Base-by-base conservation (phyloP, 30 jellyfish, hydroid and myxozoan genomes). In the Aurelia aurita region DNA sequence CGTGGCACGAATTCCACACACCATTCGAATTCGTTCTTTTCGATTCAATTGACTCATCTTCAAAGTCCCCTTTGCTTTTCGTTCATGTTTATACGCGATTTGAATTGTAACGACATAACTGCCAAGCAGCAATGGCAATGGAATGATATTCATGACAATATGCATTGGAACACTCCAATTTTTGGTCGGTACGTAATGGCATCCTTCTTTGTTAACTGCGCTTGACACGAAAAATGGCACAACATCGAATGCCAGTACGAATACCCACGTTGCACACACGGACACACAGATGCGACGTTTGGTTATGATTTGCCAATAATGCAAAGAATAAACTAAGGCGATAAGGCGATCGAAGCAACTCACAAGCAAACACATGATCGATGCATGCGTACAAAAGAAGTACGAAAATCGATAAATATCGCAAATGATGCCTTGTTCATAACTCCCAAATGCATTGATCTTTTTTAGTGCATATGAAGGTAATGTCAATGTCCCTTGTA, bases 401-500 rank as follows among this genome's bases (percentile, higher is more conserved):
- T 80, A 90, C 43, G 97, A 80, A 55, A 64, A 90, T 67, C 97
- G 90, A 61, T 78, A 90, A 15, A 78, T 55, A 72, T 82, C 95
- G 69, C 97, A 90, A 39, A 83, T 74, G 32, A 44, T 57, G 66
- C 87, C 84, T 34, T 51, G 71, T 28, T 49, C 70, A 16, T 34
- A 58, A 25, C 31, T 62, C 15, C 79, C 89, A 55, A 58, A 49
- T n/a, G 89, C 82, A 66, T 79, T 59, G 58, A 69, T 76, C 79
- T 90, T 90, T 49, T 90, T 90, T 53, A 90, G 55, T 20, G 91
- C 97, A 71, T 90, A 90, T 4, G 89, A 80, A 35, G 97, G 97
- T 22, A 90, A 77, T 43, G 97, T 74, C 44, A 90, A 43, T 13
- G 72, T 43, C 0, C 97, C 97, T 59, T 65, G 88, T 20, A 90